Evolutionary conservation across 2,888 invertebrate species (phyloP), one percentile per base, ranked within the genome.

Genomic region (Celastrina argiolus): DNA sequence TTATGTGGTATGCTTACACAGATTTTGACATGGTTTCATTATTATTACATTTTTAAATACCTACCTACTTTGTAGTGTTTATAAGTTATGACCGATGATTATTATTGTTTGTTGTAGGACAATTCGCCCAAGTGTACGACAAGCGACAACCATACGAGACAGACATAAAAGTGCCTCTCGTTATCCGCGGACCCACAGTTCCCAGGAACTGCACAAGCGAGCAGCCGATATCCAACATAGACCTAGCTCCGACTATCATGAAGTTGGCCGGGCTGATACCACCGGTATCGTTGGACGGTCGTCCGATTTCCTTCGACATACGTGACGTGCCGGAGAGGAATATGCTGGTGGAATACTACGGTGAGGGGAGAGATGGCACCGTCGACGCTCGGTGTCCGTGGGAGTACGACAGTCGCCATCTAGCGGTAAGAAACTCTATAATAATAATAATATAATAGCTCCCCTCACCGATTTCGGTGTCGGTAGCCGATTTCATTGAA

Each of bases 81-180:
- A 34, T 41, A 41, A 2, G 56, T n/a, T n/a, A n/a, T n/a, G n/a
- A n/a, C n/a, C n/a, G n/a, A n/a, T n/a, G n/a, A n/a, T 45, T 31
- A 22, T 6, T 51, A 5, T 51, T 34, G 41, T 56, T 26, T 66
- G 70, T 77, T 77, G 4, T 80, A 96, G 97, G 97, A 12, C 97
- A 98, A 87, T 97, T 97, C 84, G 94, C 96, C 2, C 94, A 97
- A 87, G 95, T 97, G 0, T 94, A 94, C 87, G 98, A 98, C 84
- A 98, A 98, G 79, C 91, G 98, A 1, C 97, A 97, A 76, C 96
- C 96, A 0, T 98, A 98, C 83, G 97, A 98, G 80, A 95, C 96
- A 0, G 98, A 98, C 78, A 94, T 97, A 56, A 93, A 94, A 73
- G 94, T 98, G 0, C 98, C 98, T 0, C 88, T 98, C 4, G 77